Conservation (phyloP, 2,797 vertebrate species). For the Nasua narica region DNA sequence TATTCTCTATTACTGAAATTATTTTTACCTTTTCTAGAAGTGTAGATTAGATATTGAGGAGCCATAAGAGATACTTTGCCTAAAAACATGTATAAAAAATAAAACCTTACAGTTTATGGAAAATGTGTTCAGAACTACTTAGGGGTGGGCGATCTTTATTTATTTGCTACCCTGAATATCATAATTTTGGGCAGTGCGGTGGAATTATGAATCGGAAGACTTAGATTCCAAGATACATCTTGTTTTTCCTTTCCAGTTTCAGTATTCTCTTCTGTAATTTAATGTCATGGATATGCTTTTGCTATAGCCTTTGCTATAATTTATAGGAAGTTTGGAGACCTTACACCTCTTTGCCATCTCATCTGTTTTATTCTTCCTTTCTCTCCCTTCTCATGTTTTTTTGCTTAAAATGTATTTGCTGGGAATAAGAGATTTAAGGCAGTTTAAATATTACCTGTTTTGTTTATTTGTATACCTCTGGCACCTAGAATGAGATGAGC, state of each 20-base stretch:
- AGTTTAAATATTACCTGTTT: background rate
- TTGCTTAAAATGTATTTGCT: background rate
- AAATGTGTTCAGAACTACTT: background rate
- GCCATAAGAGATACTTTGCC: background rate
- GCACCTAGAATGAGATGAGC: background rate
- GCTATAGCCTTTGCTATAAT: background rate
- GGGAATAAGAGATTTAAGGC: background rate
- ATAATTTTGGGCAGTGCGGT: background rate
- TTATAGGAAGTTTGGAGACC: background rate
- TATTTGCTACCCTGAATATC: background rate
- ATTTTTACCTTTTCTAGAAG: background rate
- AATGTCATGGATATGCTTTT: background rate
- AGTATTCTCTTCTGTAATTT: slow-evolving; percentile 1
- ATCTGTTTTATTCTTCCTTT: background rate
- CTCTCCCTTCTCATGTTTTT: background rate
- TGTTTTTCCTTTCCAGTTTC: background rate
- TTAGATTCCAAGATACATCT: background rate
- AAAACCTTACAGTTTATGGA: background rate
- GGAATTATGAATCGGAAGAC: background rate
- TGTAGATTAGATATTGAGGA: background rate
- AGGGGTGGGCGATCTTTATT: background rate
- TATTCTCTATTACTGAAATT: background rate
- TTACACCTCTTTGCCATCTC: background rate
- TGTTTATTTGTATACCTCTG: background rate
- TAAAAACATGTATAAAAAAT: background rate